Conservation (phyloP, 2,888 invertebrate genomes). For the Parasteatoda lunata region DNA sequence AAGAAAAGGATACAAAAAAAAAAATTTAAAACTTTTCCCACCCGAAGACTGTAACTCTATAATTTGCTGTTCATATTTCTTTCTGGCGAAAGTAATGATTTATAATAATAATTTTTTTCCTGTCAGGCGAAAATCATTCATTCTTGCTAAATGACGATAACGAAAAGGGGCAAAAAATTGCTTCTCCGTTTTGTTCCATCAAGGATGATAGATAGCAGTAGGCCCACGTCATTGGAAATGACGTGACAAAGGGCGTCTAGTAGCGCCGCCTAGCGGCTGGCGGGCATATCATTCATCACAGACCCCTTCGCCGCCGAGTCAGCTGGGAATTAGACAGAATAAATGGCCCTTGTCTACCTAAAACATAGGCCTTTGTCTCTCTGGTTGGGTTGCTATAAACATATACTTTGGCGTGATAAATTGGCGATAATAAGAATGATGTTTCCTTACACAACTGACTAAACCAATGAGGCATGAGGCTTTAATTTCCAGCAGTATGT, state of each 20-base stretch:
- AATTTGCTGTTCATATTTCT: slow-evolving; percentile 53
- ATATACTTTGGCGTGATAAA: slow-evolving; percentile 64
- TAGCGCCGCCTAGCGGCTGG: slow-evolving; percentile 65
- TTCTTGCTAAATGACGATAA: slow-evolving; percentile 35
- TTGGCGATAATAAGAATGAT: slow-evolving; percentile 59
- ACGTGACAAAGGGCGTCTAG: slow-evolving; percentile 66
- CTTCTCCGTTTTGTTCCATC: slow-evolving; percentile 59
- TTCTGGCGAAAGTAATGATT: slow-evolving; percentile 53
- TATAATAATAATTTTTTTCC: slow-evolving; percentile 61
- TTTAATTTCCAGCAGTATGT: slow-evolving; percentile 41
- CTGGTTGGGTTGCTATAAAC: slow-evolving; percentile 63
- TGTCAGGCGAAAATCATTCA: slow-evolving; percentile 51
- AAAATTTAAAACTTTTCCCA: slow-evolving; percentile 22
- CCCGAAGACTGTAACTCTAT: slow-evolving; percentile 48
- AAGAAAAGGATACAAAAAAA: slow-evolving; percentile 27
- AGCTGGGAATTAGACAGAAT: slow-evolving; percentile 67
- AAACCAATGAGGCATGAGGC: slow-evolving; percentile 56
- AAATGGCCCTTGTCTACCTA: slow-evolving; percentile 67
- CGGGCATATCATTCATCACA: slow-evolving; percentile 66
- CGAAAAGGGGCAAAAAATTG: slow-evolving; percentile 33
- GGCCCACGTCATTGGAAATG: slow-evolving; percentile 56
- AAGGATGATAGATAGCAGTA: slow-evolving; percentile 62
- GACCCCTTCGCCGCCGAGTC: slow-evolving; percentile 53
- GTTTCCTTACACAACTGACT: slow-evolving; percentile 21
- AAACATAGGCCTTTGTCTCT: slow-evolving; percentile 68